Evolutionary conservation across 2,113 vertebrate genomes (phyloP).

Genomic region (Arothron firmamentum): DNA sequence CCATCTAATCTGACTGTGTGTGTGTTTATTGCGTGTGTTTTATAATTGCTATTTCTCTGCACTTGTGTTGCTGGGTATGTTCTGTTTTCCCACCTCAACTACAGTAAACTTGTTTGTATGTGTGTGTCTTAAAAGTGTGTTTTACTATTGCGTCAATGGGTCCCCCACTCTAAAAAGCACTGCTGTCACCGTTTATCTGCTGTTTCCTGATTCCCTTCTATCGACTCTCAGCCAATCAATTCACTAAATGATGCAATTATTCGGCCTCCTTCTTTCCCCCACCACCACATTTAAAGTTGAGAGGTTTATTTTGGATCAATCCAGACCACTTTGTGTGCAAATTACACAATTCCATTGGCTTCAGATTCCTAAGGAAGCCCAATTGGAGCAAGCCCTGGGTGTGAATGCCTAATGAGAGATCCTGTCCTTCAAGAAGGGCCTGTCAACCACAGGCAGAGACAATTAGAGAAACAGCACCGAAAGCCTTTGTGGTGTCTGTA

Average conservation of each 20-base stretch:
- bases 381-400: constrained; percentile 75
- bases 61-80: constrained; percentile 45
- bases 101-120: constrained; percentile 1
- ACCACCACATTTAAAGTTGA: constrained; percentile 82
- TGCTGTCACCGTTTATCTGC: constrained; percentile 79
- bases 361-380: constrained; percentile 83
- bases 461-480: constrained; percentile 52
- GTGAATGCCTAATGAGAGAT: constrained; percentile 77
- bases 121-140: constrained; percentile 7
- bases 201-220: constrained; percentile 86
- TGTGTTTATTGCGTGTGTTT: constrained; percentile 1
- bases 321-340: constrained; percentile 85
- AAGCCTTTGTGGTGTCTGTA: constrained; percentile 19
- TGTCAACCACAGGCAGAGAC: constrained; percentile 58
- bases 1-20: constrained; percentile 49
- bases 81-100: constrained; percentile 17
- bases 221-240: constrained; percentile 86
- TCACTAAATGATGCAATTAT: constrained; percentile 92
- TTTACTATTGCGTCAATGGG: constrained; percentile 39
- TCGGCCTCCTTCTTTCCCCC: constrained; percentile 69
- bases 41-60: constrained; percentile 28
- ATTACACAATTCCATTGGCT: constrained; percentile 82
- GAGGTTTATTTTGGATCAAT: constrained; percentile 88
- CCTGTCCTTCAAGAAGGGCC: constrained; percentile 71
- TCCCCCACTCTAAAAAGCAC: constrained; percentile 76